Percentiles rank a stretch among this genome's conserved stretches.
Evolutionary conservation across 2,888 invertebrate genomes (phyloP).

Genomic region (Prosopocoilus inquinatus): DNA sequence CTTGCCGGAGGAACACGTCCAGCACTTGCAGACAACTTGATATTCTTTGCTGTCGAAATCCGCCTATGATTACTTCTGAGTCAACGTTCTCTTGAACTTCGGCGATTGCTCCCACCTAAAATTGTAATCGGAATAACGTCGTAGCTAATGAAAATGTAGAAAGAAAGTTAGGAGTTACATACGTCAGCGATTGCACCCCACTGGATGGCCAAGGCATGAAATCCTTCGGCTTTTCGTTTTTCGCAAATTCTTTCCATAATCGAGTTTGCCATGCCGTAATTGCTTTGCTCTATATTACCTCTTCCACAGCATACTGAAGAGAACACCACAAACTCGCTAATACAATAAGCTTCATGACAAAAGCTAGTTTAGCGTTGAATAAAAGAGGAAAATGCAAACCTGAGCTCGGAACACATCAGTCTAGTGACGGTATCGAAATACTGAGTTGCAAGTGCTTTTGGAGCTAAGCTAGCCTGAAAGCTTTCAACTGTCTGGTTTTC

Average conservation of each 20-base stretch:
- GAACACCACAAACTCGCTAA: constrained; percentile 78
- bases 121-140: constrained; percentile 47
- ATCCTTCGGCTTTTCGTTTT: constrained; percentile 40
- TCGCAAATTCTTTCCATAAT: constrained; percentile 85
- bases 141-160: constrained; percentile 33
- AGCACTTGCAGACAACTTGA: constrained; percentile 61
- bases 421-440: constrained; percentile 71
- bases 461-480: constrained; percentile 66
- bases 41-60: constrained; percentile 68
- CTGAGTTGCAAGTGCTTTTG: constrained; percentile 80
- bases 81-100: constrained; percentile 21
- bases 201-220: constrained; percentile 28
- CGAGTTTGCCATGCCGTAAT: constrained; percentile 87
- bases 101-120: constrained; percentile 24
- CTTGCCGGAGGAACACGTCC: constrained; percentile 69
- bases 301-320: constrained; percentile 87
- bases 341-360: no score
- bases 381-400: constrained; percentile 58
- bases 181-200: constrained; percentile 32
- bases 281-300: constrained; percentile 88
- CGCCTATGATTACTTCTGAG: constrained; percentile 42
- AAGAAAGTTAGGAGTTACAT: constrained; percentile 62
- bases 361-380: constrained; percentile 55
- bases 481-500: constrained; percentile 72
- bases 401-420: constrained; percentile 54